Base-by-base conservation (phyloP, 1,140 invertebrate genomes). In the Halyomorpha halys region DNA sequence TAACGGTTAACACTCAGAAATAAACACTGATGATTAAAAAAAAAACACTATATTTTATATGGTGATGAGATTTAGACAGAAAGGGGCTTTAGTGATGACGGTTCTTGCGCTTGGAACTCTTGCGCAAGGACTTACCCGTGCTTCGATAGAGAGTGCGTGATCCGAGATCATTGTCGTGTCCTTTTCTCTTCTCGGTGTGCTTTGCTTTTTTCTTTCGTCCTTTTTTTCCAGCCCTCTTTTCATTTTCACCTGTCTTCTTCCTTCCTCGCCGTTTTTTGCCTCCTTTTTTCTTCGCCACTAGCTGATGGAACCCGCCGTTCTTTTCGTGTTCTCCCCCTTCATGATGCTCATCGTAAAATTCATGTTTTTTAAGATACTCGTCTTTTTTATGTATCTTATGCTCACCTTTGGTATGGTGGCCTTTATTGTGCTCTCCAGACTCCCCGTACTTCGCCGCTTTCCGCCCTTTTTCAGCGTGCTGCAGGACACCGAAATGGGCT, bases 381-480 rank as follows among this genome's bases (percentile, higher is more conserved):
- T 87, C 83, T 71, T 85, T 86, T 70, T 86, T 86, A 69, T 84
- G 83, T 30, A 86, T 80, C 68, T 83, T 84, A 68, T 86, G 85
- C 68, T 82, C 81, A 9, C 85, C 85, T 72, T 86, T 85, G 0
- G 84, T 86, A 70, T 80, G 84, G 72, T 86, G 82, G 0, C 84
- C 84, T 72, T 86, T 85, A 15, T 81, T 80, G 65, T 86, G 83
- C 68, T 84, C 80, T 0, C 82, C 84, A 0, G 81, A 78, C 69
- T 86, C 83, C 34, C 79, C 79, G 66, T 78, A 78, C 60, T 77
- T 71, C 3, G 71, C 75, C 0, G 63, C 67, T 34, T 79, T 77
- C n/a, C 75, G 72, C 0, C 72, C 72, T 15, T 75, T 72, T 16
- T 75, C 73, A 0, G 70, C 74, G 1, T 70, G 68, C n/a, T 75